Conservation (phyloP, 2,113 vertebrate species). For the Takifugu flavidus region DNA sequence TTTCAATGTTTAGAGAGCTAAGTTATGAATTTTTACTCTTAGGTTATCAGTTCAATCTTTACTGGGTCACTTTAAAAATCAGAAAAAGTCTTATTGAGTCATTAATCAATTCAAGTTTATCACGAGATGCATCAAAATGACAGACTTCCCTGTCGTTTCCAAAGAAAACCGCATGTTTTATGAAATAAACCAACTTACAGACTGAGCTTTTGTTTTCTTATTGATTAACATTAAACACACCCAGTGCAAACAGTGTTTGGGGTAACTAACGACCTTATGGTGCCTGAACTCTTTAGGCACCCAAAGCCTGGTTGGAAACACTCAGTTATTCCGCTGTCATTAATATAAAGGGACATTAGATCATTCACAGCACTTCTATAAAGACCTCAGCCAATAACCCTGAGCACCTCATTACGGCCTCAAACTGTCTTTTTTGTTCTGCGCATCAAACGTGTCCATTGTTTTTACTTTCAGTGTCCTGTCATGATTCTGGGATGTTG, state of each 20-base stretch:
- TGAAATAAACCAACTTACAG: too few relatives aligned
- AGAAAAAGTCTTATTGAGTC: too few relatives aligned
- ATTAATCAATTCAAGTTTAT: too few relatives aligned
- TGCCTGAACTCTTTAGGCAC: conserved; percentile 14
- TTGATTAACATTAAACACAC: background rate
- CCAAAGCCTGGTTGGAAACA: conserved; percentile 11
- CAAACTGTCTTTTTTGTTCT: conserved; percentile 6
- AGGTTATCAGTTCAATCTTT: background rate
- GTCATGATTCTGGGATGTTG: too few relatives aligned
- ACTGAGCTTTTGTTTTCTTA: background rate
- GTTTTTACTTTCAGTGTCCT: conserved; percentile 11
- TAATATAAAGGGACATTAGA: conserved; percentile 26
- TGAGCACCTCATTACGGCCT: conserved; percentile 21
- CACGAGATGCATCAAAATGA: too few relatives aligned
- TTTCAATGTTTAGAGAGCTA: background rate
- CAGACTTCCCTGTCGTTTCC: too few relatives aligned
- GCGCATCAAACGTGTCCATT: conserved; percentile 13
- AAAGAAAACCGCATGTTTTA: too few relatives aligned
- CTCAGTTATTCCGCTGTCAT: conserved; percentile 40
- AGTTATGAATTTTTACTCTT: background rate
- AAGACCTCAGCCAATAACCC: conserved; percentile 25
- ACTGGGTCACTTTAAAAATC: too few relatives aligned
- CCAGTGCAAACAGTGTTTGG: background rate
- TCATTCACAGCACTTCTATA: conserved; percentile 39
- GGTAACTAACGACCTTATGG: background rate